These are phyloP conservation scores for Pipistrellus pygmaeus DNA, from an alignment of 2,797 vertebrate species.

Conservation along the genomic window DNA sequence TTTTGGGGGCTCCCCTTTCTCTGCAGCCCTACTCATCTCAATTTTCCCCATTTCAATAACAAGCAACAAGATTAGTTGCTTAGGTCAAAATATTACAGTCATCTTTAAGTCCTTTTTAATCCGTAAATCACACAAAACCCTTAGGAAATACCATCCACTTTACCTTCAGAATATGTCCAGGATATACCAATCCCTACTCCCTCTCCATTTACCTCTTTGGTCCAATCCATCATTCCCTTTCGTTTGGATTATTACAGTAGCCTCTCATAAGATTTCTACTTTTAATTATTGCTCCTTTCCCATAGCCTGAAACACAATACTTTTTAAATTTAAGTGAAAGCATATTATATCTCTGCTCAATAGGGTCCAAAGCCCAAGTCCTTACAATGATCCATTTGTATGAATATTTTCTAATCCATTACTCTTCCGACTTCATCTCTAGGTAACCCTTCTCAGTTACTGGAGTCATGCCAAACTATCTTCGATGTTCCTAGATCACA, in stretches of 20 bases:
- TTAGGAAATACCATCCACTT: neutral
- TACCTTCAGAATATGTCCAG: neutral
- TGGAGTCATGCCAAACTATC: no score
- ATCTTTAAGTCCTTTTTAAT: neutral
- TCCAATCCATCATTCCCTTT: neutral
- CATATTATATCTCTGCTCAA: neutral
- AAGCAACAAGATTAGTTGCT: neutral
- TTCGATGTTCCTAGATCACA: neutral
- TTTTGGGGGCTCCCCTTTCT: neutral
- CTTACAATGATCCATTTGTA: neutral
- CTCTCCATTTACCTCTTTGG: neutral
- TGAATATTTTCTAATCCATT: neutral
- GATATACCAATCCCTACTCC: neutral
- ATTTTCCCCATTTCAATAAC: neutral
- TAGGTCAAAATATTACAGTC: neutral
- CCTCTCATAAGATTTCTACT: neutral
- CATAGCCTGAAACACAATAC: neutral
- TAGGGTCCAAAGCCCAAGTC: neutral
- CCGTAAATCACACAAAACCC: rapidly evolving
- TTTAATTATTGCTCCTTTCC: neutral
- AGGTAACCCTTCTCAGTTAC: neutral
- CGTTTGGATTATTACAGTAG: neutral
- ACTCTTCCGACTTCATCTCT: neutral
- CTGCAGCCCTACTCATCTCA: neutral
- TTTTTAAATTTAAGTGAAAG: neutral